Conservation (phyloP, 2,888 invertebrate genomes). For the Phengaris arion region DNA sequence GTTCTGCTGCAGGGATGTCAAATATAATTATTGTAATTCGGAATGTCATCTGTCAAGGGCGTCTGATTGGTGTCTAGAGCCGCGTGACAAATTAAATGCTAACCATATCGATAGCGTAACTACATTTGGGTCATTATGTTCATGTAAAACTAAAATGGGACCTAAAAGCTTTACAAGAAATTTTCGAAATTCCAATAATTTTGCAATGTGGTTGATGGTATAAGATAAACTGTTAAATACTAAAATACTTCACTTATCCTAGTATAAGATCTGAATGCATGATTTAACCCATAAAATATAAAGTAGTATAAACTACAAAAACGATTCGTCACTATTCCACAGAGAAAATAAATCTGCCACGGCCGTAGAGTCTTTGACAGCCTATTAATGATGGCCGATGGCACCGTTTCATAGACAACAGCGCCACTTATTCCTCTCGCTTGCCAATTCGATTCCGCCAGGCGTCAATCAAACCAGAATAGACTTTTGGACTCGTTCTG, state of each 20-base stretch:
- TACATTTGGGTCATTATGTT: constrained; percentile 6
- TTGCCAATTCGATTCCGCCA: constrained; percentile 51
- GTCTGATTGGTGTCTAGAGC: constrained; percentile 38
- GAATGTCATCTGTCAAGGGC: constrained; percentile 44
- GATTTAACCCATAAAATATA: neutral
- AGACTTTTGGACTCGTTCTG: constrained; percentile 41
- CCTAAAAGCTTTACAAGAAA: neutral
- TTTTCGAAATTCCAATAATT: no score
- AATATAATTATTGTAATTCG: constrained; percentile 45
- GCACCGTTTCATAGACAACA: constrained; percentile 41
- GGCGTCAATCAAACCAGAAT: constrained; percentile 45
- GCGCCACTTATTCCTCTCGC: constrained; percentile 46
- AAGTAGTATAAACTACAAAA: neutral
- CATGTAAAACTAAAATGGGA: neutral
- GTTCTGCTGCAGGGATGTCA: constrained; percentile 37
- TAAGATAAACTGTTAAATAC: no score
- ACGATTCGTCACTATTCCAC: neutral
- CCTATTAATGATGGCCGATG: constrained; percentile 51
- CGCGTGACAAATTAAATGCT: constrained; percentile 31
- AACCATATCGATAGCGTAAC: constrained; percentile 26
- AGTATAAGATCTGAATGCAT: no score
- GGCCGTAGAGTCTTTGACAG: constrained; percentile 46
- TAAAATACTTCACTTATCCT: no score
- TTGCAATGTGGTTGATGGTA: no score
- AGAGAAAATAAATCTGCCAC: constrained; percentile 16